Base-by-base conservation (phyloP, 2,888 invertebrate genomes). In the Caenorhabditis zanzibari region DNA sequence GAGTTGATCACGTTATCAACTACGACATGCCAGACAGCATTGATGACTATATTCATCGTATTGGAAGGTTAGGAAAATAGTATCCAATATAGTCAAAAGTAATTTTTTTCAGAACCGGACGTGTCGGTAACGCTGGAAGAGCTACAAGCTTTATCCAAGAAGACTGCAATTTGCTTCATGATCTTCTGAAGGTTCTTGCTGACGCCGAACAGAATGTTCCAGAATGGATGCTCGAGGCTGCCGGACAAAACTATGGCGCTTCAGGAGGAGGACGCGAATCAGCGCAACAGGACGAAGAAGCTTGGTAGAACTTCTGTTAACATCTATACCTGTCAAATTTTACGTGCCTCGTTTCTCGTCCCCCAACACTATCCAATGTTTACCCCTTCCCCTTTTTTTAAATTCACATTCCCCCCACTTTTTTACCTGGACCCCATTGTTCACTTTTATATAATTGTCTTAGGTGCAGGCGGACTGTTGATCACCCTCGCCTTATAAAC, bases 91-190 rank as follows among this genome's bases (percentile, higher is more conserved):
- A 22, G 19, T 0, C 6, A 5, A 24, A 14, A 32, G 4, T 32
- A 32, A 47, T 0, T 38, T 6, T 26, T 56, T 83, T 63, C 56
- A 83, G 84, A 81, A 94, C 94, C 1, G 94, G 94, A 7, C 92
- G 94, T 16, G 93, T 94, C 14, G 94, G 94, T 10, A 93, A 94
- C 85, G 81, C 91, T 7, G 94, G 94, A 5, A 90, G 90, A 72
- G 93, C 94, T 1, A 92, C 93, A 3, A 93, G 93, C 66, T 97
- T 94, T 92, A 96, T 96, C 0, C 91, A 90, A 22, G 84, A 86
- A n/a, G 96, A 97, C 91, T 82, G 92, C 0, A 93, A 93, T 0
- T 88, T 97, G 0, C 94, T 95, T 19, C 52, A 49, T 12, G 77
- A 66, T 1, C 68, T 82, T 14, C 2, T 76, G 7, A 28, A 61